Base-by-base conservation (phyloP, 2,113 vertebrate genomes). In the Tauraco erythrolophus region DNA sequence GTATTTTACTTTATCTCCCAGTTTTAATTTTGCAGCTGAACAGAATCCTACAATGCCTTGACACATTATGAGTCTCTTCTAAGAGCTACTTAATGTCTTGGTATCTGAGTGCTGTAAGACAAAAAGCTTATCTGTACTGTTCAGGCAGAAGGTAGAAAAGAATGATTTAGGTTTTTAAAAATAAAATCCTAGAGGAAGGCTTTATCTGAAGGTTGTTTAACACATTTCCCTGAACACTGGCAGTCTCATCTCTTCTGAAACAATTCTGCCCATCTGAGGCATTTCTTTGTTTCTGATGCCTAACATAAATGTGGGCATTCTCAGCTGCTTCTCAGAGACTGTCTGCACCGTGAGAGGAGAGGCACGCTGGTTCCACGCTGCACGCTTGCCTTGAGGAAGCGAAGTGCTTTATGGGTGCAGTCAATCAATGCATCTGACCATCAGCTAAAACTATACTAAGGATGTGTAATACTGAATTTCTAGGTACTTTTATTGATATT, bases 11-110 rank as follows among this genome's bases (percentile, higher is more conserved):
- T 95, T 81, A 88, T 93, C 83, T 87, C 64, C 51, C 41, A 48
- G 35, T 64, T 93, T 94, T 88, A 89, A 81, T 92, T 97, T 93
- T 89, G 92, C 68, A 92, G 65, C 39, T 88, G 85, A 97, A 71
- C 58, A 92, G 70, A 92, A 85, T 80, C 60, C 62, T 93, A 71
- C 76, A 71, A 58, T 81, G 53, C 33, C 43, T 84, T 87, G 76
- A 91, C 65, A 48, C n/a, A 35, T 94, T 80, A 72, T 51, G 56
- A 89, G 39, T 78, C 76, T 92, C 79, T 92, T 95, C 33, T 78
- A 57, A 48, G 51, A 91, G 30, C 56, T 90, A 13, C 81, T 89
- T 92, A 89, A 71, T 86, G 69, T 81, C 83, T 80, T 88, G 25
- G 7, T 84, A 78, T 94, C 79, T 92, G 62, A 87, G 21, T 75